Evolutionary conservation across 2,888 invertebrate genomes (phyloP).

Genomic region (Argynnis bischoffii): DNA sequence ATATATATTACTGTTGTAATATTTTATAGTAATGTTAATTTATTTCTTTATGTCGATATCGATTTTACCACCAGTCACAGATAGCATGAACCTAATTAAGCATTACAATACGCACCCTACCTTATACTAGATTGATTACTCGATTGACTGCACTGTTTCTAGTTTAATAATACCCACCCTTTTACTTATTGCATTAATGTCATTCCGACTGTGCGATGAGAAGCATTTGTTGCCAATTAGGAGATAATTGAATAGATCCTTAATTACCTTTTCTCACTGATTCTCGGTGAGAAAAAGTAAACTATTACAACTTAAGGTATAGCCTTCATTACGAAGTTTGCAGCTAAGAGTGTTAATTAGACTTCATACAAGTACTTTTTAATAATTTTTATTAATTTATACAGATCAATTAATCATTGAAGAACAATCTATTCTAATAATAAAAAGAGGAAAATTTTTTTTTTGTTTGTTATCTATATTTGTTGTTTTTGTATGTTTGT

Average conservation of each 20-base stretch:
- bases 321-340: not conserved
- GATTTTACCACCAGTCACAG: not conserved
- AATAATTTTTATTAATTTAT: too few relatives aligned
- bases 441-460: too few relatives aligned
- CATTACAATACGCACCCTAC: constrained; percentile 35
- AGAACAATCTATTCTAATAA: too few relatives aligned
- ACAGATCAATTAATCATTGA: too few relatives aligned
- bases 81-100: not conserved
- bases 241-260: constrained; percentile 11
- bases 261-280: not conserved
- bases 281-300: not conserved
- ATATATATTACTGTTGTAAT: too few relatives aligned
- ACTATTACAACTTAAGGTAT: not conserved
- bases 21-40: too few relatives aligned
- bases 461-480: too few relatives aligned
- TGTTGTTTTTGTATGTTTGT: too few relatives aligned
- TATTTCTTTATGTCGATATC: not conserved
- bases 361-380: too few relatives aligned
- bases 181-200: constrained; percentile 45
- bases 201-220: constrained; percentile 8
- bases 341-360: too few relatives aligned
- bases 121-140: constrained; percentile 48
- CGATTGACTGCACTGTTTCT: constrained; percentile 47
- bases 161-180: constrained; percentile 52
- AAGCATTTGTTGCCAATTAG: constrained; percentile 20